A percentile compares a stretch with the other conserved stretches of the same genome.
These are phyloP conservation scores for Gastracanthus pulcherrimus DNA, from an alignment of 2,888 invertebrate genomes.

Conservation along the genomic window DNA sequence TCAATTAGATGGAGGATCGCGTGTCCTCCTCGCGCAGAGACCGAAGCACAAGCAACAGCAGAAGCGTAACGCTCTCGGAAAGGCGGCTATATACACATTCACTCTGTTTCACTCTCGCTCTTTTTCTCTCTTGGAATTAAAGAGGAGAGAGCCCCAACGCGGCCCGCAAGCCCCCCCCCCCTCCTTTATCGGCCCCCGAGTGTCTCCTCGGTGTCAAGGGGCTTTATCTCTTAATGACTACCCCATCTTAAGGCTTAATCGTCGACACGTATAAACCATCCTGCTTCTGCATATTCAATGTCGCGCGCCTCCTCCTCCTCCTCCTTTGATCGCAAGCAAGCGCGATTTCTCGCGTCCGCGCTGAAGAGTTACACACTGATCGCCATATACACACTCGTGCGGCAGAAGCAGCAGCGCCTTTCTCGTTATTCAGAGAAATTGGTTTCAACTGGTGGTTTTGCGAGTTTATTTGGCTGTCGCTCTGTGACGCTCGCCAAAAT, in stretches of 20 bases:
- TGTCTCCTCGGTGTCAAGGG: conserved; percentile 67
- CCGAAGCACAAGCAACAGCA: no score
- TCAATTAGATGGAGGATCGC: conserved; percentile 58
- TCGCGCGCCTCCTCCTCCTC: conserved; percentile 58
- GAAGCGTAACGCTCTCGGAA: background rate
- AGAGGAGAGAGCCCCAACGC: no score
- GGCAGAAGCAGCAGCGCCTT: no score
- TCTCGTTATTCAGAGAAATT: no score
- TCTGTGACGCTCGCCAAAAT: no score
- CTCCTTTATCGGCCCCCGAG: conserved; percentile 47
- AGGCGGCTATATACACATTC: background rate
- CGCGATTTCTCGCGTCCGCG: conserved; percentile 50
- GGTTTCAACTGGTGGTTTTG: no score
- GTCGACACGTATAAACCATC: conserved; percentile 76
- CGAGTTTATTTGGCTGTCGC: no score
- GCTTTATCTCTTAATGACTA: conserved; percentile 76
- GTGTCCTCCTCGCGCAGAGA: conserved; percentile 36
- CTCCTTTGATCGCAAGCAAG: no score
- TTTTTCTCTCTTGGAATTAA: conserved; percentile 18
- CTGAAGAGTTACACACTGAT: no score
- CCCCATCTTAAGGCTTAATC: conserved; percentile 75
- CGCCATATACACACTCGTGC: no score
- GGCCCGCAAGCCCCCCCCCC: background rate
- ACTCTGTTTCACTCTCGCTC: background rate
- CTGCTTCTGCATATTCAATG: conserved; percentile 74